Conservation (phyloP, 2,797 vertebrate genomes). For the Decapterus maruadsi region DNA sequence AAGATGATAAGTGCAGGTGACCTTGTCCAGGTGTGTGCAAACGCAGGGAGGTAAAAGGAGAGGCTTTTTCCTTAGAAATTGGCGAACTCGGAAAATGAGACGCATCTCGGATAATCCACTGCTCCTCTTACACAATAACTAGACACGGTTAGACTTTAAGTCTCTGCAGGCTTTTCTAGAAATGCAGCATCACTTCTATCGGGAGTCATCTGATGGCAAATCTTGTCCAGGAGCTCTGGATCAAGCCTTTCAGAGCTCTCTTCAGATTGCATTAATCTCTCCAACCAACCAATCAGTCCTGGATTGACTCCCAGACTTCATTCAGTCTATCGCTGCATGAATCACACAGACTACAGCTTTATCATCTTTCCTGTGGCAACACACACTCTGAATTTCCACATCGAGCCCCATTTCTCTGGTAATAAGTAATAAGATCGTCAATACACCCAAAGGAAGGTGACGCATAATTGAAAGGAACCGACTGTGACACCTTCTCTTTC, state of each 20-base stretch:
- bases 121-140: too few species aligned
- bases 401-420: not conserved
- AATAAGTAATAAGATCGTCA: not conserved
- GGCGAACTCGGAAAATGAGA: not conserved
- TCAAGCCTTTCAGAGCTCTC: constrained; percentile 1
- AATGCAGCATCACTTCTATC: not conserved
- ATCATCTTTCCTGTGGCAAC: not conserved
- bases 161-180: not conserved
- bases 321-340: not conserved
- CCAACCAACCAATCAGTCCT: constrained; percentile 23
- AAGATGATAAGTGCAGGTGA: not conserved
- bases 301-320: not conserved
- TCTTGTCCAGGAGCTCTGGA: not conserved
- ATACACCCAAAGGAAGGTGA: not conserved
- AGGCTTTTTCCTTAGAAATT: not conserved
- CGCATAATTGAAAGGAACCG: not conserved
- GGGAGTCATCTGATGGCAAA: not conserved
- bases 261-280: constrained; percentile 19
- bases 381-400: not conserved
- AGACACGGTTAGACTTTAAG: not conserved
- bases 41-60: not conserved
- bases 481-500: too few species aligned
- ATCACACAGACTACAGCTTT: not conserved
- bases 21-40: not conserved
- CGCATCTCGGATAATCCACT: too few species aligned